Percentiles rank a stretch among this genome's conserved stretches.
Conservation (phyloP, 1,140 invertebrate genomes). For the Pseudomyrmex gracilis region DNA sequence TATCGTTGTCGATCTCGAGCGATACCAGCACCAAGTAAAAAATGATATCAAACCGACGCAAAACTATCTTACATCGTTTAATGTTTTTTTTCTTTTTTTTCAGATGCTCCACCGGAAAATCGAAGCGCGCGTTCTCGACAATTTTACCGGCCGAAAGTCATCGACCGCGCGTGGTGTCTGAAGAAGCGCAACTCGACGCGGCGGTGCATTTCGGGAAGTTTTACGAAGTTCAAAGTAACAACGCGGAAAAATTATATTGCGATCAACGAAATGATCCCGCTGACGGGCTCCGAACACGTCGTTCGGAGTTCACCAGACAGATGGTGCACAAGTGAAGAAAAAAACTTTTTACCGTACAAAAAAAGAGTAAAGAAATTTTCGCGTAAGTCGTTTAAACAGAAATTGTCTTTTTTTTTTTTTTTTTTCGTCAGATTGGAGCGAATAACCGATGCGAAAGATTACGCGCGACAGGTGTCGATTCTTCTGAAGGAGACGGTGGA, state of each 20-base stretch:
- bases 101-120: not conserved
- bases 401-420: not conserved
- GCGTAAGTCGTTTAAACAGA: not conserved
- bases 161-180: too few relatives aligned
- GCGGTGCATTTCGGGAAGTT: conserved; percentile 74
- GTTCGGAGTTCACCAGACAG: conserved; percentile 72
- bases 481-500: conserved; percentile 75
- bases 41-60: not conserved
- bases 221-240: conserved; percentile 55
- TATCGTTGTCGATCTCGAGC: conserved; percentile 22
- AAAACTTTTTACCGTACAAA: not conserved
- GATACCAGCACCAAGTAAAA: conserved; percentile 42
- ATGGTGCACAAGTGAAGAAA: conserved; percentile 73
- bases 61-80: too few relatives aligned
- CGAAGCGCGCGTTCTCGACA: not conserved
- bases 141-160: not conserved
- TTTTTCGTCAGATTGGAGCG: conserved; percentile 67
- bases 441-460: conserved; percentile 67
- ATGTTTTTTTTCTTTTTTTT: not conserved
- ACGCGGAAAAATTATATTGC: not conserved
- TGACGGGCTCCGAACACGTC: not conserved
- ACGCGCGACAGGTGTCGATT: conserved; percentile 71
- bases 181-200: conserved; percentile 3
- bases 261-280: conserved; percentile 32
- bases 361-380: not conserved